Base-by-base conservation (phyloP, 53 echinoderm and acorn worm genomes). In the Antedon mediterranea region DNA sequence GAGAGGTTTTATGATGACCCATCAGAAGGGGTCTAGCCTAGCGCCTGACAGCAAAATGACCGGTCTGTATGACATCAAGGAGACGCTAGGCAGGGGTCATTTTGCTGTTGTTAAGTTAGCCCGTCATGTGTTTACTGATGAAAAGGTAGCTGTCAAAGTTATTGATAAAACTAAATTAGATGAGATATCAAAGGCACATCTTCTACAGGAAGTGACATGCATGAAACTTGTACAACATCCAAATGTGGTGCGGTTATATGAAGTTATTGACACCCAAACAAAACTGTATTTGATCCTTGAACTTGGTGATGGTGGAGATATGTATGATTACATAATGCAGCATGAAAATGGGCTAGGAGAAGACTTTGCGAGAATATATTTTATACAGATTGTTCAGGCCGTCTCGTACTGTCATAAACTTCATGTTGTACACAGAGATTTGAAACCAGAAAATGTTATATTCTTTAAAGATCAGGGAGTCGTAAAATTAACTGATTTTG, bases 301-400 rank as follows among this genome's bases (percentile, higher is more conserved):
- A 79, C 89, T 95, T 28, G 95, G 95, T 76, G 95, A 95, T 82
- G 95, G 95, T n/a, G 95, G 95, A 3, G 95, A 95, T 82, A 95
- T 95, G 95, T 95, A 95, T 30, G 95, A 95, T 77, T 95, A 95
- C 77, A 95, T 95, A 34, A 95, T 95, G 95, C 87, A 95, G 83
- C 91, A 95, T 74, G 95, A 95, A 79, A 91, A 87, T 80, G 95
- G 95, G 30, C 83, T 95, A 13, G 92, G 84, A 73, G 91, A 95
- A 71, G 89, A 89, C 20, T 80, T 91, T 8, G 91, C 95, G 3
- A 89, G 95, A 30, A 89, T 85, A 78, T 95, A 95, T 84, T 95
- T 95, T 73, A 87, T 82, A 75, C 95, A 95, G 72, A 95, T 95
- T 79, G 91, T 95, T 3, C 81, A 89, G 76, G 95, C 95, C 34